Conservation (phyloP, 2,888 invertebrate genomes). For the Ditula angustiorana region DNA sequence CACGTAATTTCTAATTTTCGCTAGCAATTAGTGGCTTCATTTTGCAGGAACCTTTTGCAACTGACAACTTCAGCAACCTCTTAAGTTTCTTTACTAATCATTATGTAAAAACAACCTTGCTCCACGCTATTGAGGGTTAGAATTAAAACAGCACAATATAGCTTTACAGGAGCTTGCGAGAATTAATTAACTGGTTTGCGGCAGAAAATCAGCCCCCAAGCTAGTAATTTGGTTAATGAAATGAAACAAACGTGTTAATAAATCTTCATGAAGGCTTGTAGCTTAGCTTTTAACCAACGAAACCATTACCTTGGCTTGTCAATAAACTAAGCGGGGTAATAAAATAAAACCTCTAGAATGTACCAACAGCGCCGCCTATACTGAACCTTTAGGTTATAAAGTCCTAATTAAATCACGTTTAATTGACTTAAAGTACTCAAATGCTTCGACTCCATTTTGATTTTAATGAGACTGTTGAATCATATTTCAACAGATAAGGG, state of each 20-base stretch:
- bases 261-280: neutral
- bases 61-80: too few species aligned
- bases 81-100: too few species aligned
- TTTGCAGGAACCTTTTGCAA: too few species aligned
- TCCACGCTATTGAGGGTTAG: too few species aligned
- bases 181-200: neutral
- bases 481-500: constrained; percentile 5
- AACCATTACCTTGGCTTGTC: neutral
- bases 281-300: neutral
- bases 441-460: neutral
- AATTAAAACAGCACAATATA: too few species aligned
- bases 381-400: constrained; percentile 1
- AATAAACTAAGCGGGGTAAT: constrained; percentile 19
- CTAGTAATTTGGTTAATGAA: neutral
- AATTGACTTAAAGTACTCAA: constrained; percentile 13
- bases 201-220: neutral
- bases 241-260: neutral
- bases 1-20: too few species aligned
- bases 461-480: constrained; percentile 7
- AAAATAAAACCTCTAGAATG: neutral
- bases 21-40: too few species aligned
- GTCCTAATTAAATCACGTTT: constrained; percentile 18
- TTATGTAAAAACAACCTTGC: too few species aligned
- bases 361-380: neutral
- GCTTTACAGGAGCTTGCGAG: neutral